phyloP scores from a whole-genome alignment of 2,888 invertebrate species.

The Hecatera dysodea region DNA sequence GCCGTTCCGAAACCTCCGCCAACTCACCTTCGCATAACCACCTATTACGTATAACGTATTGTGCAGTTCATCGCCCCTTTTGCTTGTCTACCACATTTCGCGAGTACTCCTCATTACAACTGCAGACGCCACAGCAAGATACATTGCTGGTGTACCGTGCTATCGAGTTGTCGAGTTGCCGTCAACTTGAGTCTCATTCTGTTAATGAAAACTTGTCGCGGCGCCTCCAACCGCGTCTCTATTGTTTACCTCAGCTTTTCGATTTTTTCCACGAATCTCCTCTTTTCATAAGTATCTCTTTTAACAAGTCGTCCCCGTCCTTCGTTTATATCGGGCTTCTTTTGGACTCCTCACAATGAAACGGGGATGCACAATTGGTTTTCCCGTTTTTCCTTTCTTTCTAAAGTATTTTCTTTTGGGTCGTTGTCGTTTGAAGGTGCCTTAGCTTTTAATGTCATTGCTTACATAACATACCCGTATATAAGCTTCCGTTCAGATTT shows the following conservation, averaged over 20 bases:
- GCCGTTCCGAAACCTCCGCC: slow-evolving; percentile 76
- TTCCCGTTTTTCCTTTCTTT: slow-evolving; percentile 69
- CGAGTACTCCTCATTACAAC: slow-evolving; percentile 30
- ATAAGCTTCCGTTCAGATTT: slow-evolving; percentile 18
- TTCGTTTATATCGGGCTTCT: slow-evolving; percentile 76
- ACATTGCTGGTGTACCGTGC: slow-evolving; percentile 56
- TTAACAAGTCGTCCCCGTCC: slow-evolving; percentile 76
- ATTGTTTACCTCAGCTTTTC: slow-evolving; percentile 78
- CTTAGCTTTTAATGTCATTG: slow-evolving; percentile 63
- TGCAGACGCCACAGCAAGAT: slow-evolving; percentile 31
- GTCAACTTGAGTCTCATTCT: slow-evolving; percentile 71
- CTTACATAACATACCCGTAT: slow-evolving; percentile 43
- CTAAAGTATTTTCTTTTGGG: slow-evolving; percentile 69
- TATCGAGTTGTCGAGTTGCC: slow-evolving; percentile 64
- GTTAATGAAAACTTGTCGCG: slow-evolving; percentile 79
- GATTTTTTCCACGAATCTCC: slow-evolving; percentile 75
- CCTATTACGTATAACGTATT: slow-evolving; percentile 65
- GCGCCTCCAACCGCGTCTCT: slow-evolving; percentile 71
- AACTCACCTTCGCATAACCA: slow-evolving; percentile 76
- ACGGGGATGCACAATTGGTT: slow-evolving; percentile 77
- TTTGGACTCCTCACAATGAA: slow-evolving; percentile 75
- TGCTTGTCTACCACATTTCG: slow-evolving; percentile 48
- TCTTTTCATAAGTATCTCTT: slow-evolving; percentile 78
- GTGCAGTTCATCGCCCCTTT: slow-evolving; percentile 60
- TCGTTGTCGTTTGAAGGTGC: slow-evolving; percentile 67